A percentile compares a stretch with the other conserved stretches of the same genome.
phyloP scores from a whole-genome alignment of 1,140 invertebrate species.

The Melitaea cinxia region DNA sequence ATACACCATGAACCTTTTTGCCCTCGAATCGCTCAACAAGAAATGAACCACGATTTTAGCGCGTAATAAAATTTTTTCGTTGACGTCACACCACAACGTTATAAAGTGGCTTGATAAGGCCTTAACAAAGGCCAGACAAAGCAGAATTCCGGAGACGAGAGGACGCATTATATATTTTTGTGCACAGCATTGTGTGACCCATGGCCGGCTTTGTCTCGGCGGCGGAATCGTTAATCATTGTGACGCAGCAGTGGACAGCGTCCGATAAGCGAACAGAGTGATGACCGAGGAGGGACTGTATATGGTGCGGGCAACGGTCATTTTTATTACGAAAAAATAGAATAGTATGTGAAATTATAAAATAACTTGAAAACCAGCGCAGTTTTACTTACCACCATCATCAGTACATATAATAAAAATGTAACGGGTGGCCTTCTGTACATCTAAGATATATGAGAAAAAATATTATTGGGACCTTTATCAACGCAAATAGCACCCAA shows the following conservation, averaged over 20 bases:
- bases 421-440: too few species aligned
- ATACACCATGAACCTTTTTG: too few species aligned
- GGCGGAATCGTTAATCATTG: slow-evolving; percentile 46
- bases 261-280: slow-evolving; percentile 43
- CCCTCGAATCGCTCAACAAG: too few species aligned
- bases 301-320: background rate
- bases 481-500: too few species aligned
- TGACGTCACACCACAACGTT: slow-evolving; percentile 11
- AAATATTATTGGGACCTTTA: too few species aligned
- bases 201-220: slow-evolving; percentile 40
- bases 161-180: slow-evolving; percentile 45
- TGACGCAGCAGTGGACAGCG: slow-evolving; percentile 44
- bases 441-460: too few species aligned
- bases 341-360: too few species aligned
- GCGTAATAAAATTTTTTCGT: background rate
- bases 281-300: slow-evolving; percentile 28
- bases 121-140: slow-evolving; percentile 21
- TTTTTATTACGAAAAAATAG: background rate
- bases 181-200: slow-evolving; percentile 37
- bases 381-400: too few species aligned
- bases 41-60: background rate
- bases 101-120: slow-evolving; percentile 32
- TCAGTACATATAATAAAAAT: too few species aligned
- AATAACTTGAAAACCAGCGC: too few species aligned
- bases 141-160: slow-evolving; percentile 23